These are phyloP conservation scores for Antigone vipio DNA, from an alignment of 2,113 vertebrate genomes.

Conservation along the genomic window DNA sequence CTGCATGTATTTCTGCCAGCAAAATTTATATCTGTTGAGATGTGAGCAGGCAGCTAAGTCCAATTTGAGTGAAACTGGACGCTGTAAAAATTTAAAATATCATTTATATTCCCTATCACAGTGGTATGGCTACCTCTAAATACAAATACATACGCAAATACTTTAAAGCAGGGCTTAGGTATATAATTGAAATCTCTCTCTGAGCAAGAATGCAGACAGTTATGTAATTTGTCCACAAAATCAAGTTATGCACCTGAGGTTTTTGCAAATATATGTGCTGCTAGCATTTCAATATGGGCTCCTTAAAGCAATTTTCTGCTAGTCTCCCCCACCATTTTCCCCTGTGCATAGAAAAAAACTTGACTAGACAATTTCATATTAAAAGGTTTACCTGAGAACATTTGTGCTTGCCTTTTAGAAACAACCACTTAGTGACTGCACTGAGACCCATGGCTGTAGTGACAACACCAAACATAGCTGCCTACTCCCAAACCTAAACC, in stretches of 20 bases:
- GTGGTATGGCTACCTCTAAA: not conserved
- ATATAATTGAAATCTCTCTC: not conserved
- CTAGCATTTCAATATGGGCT: not conserved
- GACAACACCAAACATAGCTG: not conserved
- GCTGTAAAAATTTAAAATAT: not conserved
- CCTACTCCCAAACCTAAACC: not conserved
- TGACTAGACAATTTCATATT: not conserved
- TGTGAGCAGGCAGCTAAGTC: not conserved
- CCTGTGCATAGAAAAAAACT: not conserved
- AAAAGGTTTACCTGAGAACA: not conserved
- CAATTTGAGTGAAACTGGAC: not conserved
- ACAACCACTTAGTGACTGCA: not conserved
- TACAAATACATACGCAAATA: not conserved
- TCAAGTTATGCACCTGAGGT: not conserved
- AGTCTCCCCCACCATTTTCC: not conserved
- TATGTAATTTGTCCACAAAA: not conserved
- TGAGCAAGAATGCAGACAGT: not conserved
- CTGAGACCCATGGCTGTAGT: not conserved
- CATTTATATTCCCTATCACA: slow-evolving; percentile 7
- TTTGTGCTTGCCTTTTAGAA: not conserved
- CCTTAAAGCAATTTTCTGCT: not conserved
- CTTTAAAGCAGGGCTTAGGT: not conserved
- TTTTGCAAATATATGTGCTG: not conserved
- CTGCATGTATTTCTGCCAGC: not conserved
- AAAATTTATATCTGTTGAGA: not conserved